These are phyloP conservation scores for Naja naja DNA, from an alignment of 2,113 vertebrate species.

Conservation along the genomic window DNA sequence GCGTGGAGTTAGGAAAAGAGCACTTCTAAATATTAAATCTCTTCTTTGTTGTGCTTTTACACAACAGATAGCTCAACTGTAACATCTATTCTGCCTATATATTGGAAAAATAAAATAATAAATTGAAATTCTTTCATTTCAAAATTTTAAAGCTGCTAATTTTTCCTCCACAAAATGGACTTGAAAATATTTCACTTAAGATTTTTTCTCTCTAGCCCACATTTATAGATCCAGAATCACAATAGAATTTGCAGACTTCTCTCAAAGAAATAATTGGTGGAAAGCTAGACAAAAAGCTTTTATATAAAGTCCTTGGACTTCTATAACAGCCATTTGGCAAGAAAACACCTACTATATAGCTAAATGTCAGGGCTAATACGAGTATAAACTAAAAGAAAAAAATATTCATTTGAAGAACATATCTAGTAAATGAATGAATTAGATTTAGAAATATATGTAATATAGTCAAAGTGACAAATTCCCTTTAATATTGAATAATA, in stretches of 20 bases:
- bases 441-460: constrained; percentile 6
- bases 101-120: not conserved
- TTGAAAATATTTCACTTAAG: not conserved
- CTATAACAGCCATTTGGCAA: not conserved
- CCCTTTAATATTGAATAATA: constrained; percentile 21
- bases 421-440: not conserved
- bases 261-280: not conserved
- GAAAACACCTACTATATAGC: not conserved
- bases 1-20: not conserved
- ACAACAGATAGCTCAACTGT: not conserved
- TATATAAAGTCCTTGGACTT: not conserved
- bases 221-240: not conserved
- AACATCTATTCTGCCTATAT: not conserved
- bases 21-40: not conserved
- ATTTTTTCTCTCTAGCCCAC: not conserved
- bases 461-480: not conserved
- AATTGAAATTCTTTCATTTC: not conserved
- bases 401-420: not conserved
- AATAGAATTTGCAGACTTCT: not conserved
- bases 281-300: not conserved
- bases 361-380: not conserved
- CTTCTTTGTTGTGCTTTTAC: not conserved
- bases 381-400: not conserved
- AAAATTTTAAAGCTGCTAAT: not conserved
- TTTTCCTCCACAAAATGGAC: not conserved